Conservation (phyloP, 2,113 vertebrate species). For the Puntigrus tetrazona region DNA sequence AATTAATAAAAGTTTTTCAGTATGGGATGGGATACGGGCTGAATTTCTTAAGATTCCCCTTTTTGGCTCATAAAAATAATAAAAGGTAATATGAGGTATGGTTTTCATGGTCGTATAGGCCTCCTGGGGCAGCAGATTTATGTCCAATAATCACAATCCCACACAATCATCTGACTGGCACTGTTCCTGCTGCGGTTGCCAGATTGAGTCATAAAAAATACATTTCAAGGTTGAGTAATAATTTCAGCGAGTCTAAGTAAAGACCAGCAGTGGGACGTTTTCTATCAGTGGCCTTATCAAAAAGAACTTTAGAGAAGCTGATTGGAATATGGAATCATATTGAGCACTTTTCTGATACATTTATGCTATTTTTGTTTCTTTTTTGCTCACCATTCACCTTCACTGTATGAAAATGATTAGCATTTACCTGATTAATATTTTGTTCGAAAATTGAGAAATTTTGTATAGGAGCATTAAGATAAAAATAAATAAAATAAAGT, state of each 20-base stretch:
- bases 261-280: not conserved
- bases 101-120: not conserved
- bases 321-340: not conserved
- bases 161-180: not conserved
- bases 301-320: not conserved
- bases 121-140: conserved; percentile 15
- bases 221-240: conserved; percentile 21
- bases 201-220: conserved; percentile 28
- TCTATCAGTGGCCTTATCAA: not conserved
- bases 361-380: not conserved
- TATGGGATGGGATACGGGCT: not conserved
- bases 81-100: conserved; percentile 43
- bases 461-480: not conserved
- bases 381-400: not conserved
- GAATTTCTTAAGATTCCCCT: not conserved
- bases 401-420: not conserved
- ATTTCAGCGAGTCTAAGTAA: not conserved
- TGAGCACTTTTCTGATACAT: not conserved
- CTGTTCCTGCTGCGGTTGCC: not conserved
- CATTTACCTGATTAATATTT: not conserved
- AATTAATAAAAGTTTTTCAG: not conserved
- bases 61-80: conserved; percentile 55
- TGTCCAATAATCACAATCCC: conserved; percentile 6
- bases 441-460: too few relatives aligned
- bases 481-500: not conserved